Conservation (phyloP, 2,113 vertebrate genomes). For the Pseudorectes ferrugineus region DNA sequence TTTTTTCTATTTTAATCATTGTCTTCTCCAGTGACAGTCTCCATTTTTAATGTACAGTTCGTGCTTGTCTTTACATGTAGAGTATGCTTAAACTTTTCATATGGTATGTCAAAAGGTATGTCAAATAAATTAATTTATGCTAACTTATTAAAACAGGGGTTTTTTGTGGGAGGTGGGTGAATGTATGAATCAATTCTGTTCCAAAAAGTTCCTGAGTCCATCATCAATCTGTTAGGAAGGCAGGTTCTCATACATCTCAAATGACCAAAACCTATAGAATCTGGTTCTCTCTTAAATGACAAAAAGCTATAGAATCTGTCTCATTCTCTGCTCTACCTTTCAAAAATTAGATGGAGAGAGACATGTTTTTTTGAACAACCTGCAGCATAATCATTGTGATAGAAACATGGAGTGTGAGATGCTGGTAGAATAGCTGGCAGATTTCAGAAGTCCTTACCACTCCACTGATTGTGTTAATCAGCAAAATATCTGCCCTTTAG, state of each 20-base stretch:
- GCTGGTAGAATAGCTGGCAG: neutral
- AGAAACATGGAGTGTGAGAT: neutral
- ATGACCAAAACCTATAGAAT: neutral
- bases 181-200: neutral
- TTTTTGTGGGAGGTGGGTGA: neutral
- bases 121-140: neutral
- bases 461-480: neutral
- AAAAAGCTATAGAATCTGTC: neutral
- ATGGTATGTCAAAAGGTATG: neutral
- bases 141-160: neutral
- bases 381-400: accelerated
- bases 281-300: neutral
- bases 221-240: neutral
- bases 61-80: neutral
- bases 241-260: neutral
- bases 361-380: neutral
- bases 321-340: neutral
- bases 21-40: neutral
- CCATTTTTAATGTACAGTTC: neutral
- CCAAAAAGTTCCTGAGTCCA: neutral
- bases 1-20: neutral
- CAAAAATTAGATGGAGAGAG: neutral
- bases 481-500: neutral
- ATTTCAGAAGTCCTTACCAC: neutral
- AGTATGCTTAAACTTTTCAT: neutral